Base-by-base conservation (phyloP, 2,797 vertebrate species). In the Amblyraja radiata region DNA sequence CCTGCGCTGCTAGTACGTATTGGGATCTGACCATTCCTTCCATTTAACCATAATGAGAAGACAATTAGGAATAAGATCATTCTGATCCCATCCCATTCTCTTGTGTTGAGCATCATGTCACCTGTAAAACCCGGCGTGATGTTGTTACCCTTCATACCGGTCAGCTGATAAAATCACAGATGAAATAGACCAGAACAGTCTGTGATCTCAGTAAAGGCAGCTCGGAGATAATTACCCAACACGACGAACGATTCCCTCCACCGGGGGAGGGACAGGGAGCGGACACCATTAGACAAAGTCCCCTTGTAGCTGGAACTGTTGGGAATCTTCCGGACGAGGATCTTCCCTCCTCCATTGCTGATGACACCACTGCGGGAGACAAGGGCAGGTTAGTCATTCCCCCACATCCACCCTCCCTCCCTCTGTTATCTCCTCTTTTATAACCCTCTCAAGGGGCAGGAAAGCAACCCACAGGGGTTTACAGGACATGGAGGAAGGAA, bases 201-300 rank as follows among this genome's bases (percentile, higher is more conserved):
- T 88, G 32, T 11, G 21, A 36, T 18, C 28, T 86, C 25, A n/a
- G 58, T 61, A 1, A 39, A 21, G 7, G 13, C 10, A 54, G 68
- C 11, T 77, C 2, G 36, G 10, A 21, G 93, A 21, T 0, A 0
- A 1, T 6, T 94, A 99, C 99, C 98, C 97, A 97, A 97, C 93
- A 99, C 95, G 0, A 97, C 95, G 93, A 99, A 99, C 2, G 99
- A 99, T 80, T 99, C 99, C 95, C 97, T 98, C 99, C 99, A 99
- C 90, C 97, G 98, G 0, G 98, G 97, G 4, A 99, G 95, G 0
- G 99, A 98, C 93, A 98, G 94, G 0, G 99, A 99, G 16, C 97
- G 97, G 74, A 99, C 95, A 0, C 98, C 98, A 0, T 98, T 96
- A 94, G 98, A 97, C 83, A 97, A 98, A 94, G 97, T 99, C 86